Evolutionary conservation across 2,797 vertebrate genomes (phyloP).

Genomic region (Ibycter americanus): DNA sequence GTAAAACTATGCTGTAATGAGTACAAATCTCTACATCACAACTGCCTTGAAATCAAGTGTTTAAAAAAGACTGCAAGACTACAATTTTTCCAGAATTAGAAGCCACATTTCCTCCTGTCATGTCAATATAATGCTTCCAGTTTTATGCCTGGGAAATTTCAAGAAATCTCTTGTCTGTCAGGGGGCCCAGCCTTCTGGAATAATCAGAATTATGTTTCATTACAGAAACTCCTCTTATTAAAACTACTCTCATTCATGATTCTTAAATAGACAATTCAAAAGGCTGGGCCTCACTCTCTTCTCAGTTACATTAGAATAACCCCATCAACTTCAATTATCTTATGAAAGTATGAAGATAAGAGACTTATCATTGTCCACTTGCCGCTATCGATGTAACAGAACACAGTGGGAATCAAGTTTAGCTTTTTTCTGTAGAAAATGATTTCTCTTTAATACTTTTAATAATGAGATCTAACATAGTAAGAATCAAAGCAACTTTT

Average conservation of each 20-base stretch:
- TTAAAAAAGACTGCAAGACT: neutral
- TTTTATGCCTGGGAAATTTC: neutral
- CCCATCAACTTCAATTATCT: slow-evolving; percentile 42
- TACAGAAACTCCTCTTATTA: neutral
- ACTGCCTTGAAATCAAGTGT: neutral
- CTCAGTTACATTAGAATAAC: slow-evolving; percentile 20
- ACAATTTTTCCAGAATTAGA: neutral
- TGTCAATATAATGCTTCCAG: fast-evolving
- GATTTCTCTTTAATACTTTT: slow-evolving; percentile 1
- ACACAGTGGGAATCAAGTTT: slow-evolving; percentile 17
- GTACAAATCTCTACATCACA: neutral
- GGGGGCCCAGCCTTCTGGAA: neutral
- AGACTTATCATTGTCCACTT: slow-evolving; percentile 17
- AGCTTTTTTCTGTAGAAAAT: slow-evolving; percentile 19
- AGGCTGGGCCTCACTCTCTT: neutral
- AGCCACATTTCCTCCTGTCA: neutral
- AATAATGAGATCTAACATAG: slow-evolving; percentile 36
- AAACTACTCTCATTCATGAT: neutral
- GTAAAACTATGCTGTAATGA: neutral
- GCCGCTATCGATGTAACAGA: neutral
- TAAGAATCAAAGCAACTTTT: slow-evolving; percentile 52
- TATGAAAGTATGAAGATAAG: slow-evolving; percentile 4
- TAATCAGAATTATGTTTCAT: neutral
- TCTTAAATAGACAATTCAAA: slow-evolving; percentile 22
- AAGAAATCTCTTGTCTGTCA: neutral